Conservation (phyloP, 2,888 invertebrate genomes). For the Cremastinae sp. region DNA sequence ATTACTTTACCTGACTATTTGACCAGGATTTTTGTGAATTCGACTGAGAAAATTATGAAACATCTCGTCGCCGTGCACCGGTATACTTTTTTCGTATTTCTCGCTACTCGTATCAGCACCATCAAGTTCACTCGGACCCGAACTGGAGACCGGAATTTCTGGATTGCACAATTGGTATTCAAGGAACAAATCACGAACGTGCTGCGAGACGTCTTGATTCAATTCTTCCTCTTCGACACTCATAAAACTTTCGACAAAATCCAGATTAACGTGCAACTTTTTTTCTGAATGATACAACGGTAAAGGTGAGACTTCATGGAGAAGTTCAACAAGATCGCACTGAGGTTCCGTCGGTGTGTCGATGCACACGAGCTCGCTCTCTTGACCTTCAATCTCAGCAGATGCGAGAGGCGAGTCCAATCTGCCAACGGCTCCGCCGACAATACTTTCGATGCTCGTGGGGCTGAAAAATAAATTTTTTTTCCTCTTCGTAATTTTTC, state of each 20-base stretch:
- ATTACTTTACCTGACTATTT: slow-evolving; percentile 87
- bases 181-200: slow-evolving; percentile 84
- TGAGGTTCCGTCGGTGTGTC: slow-evolving; percentile 88
- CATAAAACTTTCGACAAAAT: slow-evolving; percentile 82
- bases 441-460: slow-evolving; percentile 76
- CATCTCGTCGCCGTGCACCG: slow-evolving; percentile 90
- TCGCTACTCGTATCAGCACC: slow-evolving; percentile 82
- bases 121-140: slow-evolving; percentile 69
- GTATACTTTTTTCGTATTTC: slow-evolving; percentile 89
- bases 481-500: too few relatives aligned
- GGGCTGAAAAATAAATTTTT: slow-evolving; percentile 70
- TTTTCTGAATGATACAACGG: slow-evolving; percentile 78
- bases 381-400: slow-evolving; percentile 92
- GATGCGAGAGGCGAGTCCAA: slow-evolving; percentile 84
- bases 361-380: slow-evolving; percentile 88
- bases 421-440: slow-evolving; percentile 82
- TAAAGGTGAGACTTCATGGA: slow-evolving; percentile 85
- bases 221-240: slow-evolving; percentile 84
- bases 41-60: slow-evolving; percentile 90
- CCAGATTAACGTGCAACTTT: slow-evolving; percentile 72
- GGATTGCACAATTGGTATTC: slow-evolving; percentile 83
- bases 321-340: slow-evolving; percentile 85
- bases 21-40: slow-evolving; percentile 89
- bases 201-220: slow-evolving; percentile 81
- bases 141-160: slow-evolving; percentile 64